These are phyloP conservation scores for Agrochola circellaris DNA, from an alignment of 2,888 invertebrate species.

Conservation along the genomic window DNA sequence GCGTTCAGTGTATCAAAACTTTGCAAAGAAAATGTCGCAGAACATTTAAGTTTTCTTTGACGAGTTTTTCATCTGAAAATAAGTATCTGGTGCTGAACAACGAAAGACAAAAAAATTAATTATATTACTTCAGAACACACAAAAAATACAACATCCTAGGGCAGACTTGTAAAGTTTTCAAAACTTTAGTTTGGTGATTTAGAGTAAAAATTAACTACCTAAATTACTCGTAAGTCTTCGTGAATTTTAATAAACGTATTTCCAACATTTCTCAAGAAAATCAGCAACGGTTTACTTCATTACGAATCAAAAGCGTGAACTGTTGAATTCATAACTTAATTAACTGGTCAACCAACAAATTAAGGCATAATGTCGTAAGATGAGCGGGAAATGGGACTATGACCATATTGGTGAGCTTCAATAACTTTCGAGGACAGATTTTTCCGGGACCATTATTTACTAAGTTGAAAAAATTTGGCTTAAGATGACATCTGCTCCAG, in stretches of 20 bases:
- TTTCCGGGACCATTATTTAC: background rate
- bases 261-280: constrained; percentile 29
- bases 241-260: background rate
- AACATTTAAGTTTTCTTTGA: background rate
- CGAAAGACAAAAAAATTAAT: background rate
- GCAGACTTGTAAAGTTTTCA: background rate
- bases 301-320: constrained; percentile 26
- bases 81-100: background rate
- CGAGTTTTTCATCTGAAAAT: background rate
- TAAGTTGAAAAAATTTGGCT: background rate
- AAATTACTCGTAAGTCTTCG: background rate
- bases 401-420: constrained; percentile 8
- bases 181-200: background rate
- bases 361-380: constrained; percentile 21
- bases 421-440: constrained; percentile 2
- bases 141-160: background rate
- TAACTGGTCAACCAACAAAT: constrained; percentile 33
- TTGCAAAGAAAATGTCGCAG: background rate
- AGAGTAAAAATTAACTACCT: no score
- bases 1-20: background rate
- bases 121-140: background rate
- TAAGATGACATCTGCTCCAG: no score
- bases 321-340: constrained; percentile 25
- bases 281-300: background rate
- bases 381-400: constrained; percentile 4